These are phyloP conservation scores for Papilio glaucus DNA, from an alignment of 1,140 invertebrate species.

Conservation along the genomic window DNA sequence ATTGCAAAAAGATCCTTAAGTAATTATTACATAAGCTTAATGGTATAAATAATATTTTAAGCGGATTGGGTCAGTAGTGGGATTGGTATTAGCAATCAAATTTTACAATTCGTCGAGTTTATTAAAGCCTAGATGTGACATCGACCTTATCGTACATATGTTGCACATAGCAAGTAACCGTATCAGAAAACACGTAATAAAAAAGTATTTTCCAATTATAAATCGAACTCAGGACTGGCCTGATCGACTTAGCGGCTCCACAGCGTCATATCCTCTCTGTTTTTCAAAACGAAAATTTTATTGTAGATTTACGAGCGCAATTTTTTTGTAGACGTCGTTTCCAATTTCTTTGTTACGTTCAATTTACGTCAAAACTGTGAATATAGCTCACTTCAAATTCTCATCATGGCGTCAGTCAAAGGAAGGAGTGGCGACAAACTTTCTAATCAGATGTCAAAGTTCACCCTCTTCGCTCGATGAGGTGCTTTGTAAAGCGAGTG, in stretches of 20 bases:
- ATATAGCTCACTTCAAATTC: constrained; percentile 23
- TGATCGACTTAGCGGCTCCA: not conserved
- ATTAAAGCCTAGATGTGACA: not conserved
- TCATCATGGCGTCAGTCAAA: constrained; percentile 16
- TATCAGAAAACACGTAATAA: not conserved
- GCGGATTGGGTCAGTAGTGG: not conserved
- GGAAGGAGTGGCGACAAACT: constrained; percentile 4
- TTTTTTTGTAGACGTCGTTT: not conserved
- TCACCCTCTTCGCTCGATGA: not conserved
- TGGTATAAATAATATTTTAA: not conserved
- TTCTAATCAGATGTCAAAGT: constrained; percentile 10
- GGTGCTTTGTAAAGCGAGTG: not conserved
- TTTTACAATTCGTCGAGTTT: not conserved
- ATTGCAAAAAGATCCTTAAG: not conserved
- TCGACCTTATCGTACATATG: not conserved
- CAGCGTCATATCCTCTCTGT: not conserved
- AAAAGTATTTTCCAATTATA: too few relatives aligned
- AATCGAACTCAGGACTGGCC: not conserved
- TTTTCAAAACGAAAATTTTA: not conserved
- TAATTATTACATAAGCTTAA: not conserved
- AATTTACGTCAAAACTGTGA: constrained; percentile 29
- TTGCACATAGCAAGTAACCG: not conserved
- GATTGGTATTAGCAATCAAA: not conserved
- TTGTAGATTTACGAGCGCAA: not conserved
- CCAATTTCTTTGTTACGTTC: constrained; percentile 28